Evolutionary conservation across 2,888 invertebrate genomes (phyloP), one percentile per base, ranked within the genome.

Genomic region (Marronus borbonicus): DNA sequence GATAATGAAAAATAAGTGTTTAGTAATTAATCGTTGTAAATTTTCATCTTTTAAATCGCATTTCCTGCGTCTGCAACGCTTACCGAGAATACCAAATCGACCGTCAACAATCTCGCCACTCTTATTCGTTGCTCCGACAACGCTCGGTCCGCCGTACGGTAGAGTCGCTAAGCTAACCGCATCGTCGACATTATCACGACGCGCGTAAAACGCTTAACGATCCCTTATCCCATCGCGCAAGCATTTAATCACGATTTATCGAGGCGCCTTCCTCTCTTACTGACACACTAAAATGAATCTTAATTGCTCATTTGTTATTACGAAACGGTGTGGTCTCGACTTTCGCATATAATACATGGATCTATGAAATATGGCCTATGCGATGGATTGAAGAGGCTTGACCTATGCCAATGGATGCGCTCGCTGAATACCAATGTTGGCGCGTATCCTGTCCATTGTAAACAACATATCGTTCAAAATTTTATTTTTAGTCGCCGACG

Each of bases 281-380:
- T 72, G 72, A 72, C 72, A 72, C 72, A 72, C 72, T 72, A 72
- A 72, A 72, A 72, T 72, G 72, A 72, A 72, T 72, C 72, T 72
- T 72, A 72, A 72, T 72, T 72, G 72, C 72, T 72, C 72, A 72
- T 72, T 72, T 72, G 72, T 72, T 58, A 72, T 72, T 72, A 58
- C 58, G 39, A 72, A 70, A 58, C 72, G 72, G 72, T 58, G 70
- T 55, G 36, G 72, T 36, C 58, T 58, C 39, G 31, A 58, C 72
- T 72, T 72, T 72, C 72, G 72, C 58, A 58, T 64, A 64, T 66
- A 44, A 66, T 66, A 49, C 44, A 5, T 36, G 24, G 24, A 44
- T 49, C 44, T 66, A 44, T 66, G 66, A 66, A 66, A 66, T 66
- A 66, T 66, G 44, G 66, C 66, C 44, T 66, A 36, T 44, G 44